phyloP scores from a whole-genome alignment of 2,888 invertebrate genomes.

The Amblyteles armatorius region DNA sequence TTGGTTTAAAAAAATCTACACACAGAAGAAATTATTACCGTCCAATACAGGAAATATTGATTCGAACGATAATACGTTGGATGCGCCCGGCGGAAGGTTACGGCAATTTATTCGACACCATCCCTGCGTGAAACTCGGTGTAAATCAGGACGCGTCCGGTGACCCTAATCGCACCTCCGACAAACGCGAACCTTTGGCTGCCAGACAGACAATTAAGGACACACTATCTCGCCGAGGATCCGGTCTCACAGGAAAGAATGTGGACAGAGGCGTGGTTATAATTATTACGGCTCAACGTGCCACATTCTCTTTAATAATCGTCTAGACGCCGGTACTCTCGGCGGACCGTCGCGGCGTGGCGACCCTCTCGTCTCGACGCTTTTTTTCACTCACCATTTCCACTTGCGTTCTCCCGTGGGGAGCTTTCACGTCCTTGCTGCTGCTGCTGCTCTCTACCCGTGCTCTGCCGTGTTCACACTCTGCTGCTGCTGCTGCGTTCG shows the following conservation, averaged over 20 bases:
- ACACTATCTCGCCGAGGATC: neutral
- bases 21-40: too few relatives aligned
- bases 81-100: too few relatives aligned
- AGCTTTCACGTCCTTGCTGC: slow-evolving; percentile 50
- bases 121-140: neutral
- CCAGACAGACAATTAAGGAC: neutral
- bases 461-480: slow-evolving; percentile 53
- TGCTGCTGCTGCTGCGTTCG: slow-evolving; percentile 22
- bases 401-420: slow-evolving; percentile 58
- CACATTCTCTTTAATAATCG: slow-evolving; percentile 73
- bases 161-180: neutral
- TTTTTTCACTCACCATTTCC: slow-evolving; percentile 66
- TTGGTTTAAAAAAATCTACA: too few relatives aligned
- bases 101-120: neutral
- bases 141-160: slow-evolving; percentile 9
- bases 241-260: slow-evolving; percentile 21
- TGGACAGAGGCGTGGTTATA: slow-evolving; percentile 56
- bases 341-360: slow-evolving; percentile 65
- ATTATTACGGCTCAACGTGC: slow-evolving; percentile 69
- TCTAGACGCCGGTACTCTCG: slow-evolving; percentile 71
- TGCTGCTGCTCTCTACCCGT: slow-evolving; percentile 35
- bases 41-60: neutral
- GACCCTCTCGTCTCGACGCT: slow-evolving; percentile 65
- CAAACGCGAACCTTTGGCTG: slow-evolving; percentile 4
- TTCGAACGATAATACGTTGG: neutral